Evolutionary conservation across 2,797 vertebrate species (phyloP).

Genomic region (Mormyrops attenuatus): DNA sequence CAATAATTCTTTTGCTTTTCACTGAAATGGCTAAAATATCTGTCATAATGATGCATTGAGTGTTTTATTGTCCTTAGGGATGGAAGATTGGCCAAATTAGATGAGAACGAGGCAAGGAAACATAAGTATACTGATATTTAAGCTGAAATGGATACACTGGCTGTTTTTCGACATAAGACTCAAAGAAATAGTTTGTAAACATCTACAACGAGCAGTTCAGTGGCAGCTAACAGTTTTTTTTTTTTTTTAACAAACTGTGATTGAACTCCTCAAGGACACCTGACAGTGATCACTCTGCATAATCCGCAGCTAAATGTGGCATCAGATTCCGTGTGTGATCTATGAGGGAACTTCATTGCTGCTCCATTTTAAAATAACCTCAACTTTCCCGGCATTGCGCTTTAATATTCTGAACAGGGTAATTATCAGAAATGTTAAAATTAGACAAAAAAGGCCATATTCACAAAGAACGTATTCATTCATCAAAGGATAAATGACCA

Average conservation of each 20-base stretch:
- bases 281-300: not conserved
- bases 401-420: constrained; percentile 15
- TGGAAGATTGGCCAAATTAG: not conserved
- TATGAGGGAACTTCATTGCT: not conserved
- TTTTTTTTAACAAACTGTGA: not conserved
- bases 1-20: not conserved
- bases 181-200: not conserved
- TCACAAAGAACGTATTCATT: constrained; percentile 17
- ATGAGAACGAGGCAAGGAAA: not conserved
- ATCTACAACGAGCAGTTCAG: not conserved
- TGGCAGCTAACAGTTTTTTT: not conserved
- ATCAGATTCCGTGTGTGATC: not conserved
- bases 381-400: not conserved
- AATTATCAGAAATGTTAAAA: constrained; percentile 21
- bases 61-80: not conserved
- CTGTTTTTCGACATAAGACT: not conserved
- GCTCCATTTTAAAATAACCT: constrained; percentile 15
- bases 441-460: constrained; percentile 18
- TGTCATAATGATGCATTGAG: not conserved
- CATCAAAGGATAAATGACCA: constrained; percentile 16
- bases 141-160: not conserved
- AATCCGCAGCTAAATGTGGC: not conserved
- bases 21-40: not conserved
- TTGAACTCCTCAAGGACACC: constrained; percentile 4
- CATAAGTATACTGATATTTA: not conserved